Evolutionary conservation across 2,888 invertebrate genomes (phyloP).

Genomic region (Scaptomyza flava): DNA sequence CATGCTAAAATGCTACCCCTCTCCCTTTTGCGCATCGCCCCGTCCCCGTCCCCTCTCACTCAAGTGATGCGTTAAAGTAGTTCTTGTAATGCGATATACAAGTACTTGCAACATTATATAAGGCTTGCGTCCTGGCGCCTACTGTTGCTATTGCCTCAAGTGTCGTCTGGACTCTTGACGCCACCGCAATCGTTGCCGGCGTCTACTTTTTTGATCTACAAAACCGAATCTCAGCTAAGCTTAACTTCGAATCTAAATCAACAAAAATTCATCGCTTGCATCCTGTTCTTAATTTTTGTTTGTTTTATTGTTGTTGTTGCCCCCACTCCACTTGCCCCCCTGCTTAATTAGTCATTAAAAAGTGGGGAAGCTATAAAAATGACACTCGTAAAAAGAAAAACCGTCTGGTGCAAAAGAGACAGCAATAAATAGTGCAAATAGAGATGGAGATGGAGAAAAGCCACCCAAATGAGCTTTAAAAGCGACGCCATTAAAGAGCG

Average conservation of each 20-base stretch:
- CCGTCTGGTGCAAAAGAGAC: neutral
- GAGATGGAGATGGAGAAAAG: conserved; percentile 5
- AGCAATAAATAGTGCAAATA: conserved; percentile 6
- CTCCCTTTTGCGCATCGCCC: conserved; percentile 1
- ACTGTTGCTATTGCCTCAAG: conserved; percentile 38
- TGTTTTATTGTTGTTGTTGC: conserved; percentile 60
- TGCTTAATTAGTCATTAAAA: conserved; percentile 73
- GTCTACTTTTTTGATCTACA: conserved; percentile 36
- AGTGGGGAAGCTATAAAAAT: conserved; percentile 63
- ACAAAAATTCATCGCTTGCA: conserved; percentile 27
- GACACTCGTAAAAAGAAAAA: conserved; percentile 62
- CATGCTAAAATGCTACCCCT: conserved; percentile 31
- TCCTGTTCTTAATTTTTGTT: conserved; percentile 24
- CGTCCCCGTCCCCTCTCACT: neutral
- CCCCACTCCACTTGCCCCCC: conserved; percentile 8
- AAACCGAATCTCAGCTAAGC: conserved; percentile 42
- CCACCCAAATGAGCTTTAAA: conserved; percentile 67
- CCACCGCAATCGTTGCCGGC: conserved; percentile 40
- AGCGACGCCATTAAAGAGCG: conserved; percentile 75
- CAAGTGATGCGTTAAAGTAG: conserved; percentile 50
- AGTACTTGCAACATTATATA: conserved; percentile 24
- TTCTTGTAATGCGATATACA: conserved; percentile 51
- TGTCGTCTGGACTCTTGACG: conserved; percentile 45
- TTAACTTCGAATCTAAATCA: conserved; percentile 10
- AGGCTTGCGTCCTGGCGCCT: conserved; percentile 12